Evolutionary conservation across 1,140 invertebrate genomes (phyloP), one percentile per base, ranked within the genome.

Genomic region (Acyrthosiphon pisum): DNA sequence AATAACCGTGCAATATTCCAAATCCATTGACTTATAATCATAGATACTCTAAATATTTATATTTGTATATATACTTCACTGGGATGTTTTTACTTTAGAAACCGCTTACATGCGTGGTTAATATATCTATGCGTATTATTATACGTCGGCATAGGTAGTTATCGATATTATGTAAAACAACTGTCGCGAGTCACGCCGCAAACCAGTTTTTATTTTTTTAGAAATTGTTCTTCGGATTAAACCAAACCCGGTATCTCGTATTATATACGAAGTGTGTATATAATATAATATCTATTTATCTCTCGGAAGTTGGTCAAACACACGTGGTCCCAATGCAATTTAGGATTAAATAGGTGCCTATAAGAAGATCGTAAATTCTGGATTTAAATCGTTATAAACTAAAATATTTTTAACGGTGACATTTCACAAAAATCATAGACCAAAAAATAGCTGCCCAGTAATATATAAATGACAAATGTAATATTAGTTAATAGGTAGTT

Each of bases 121-220:
- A 81, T 37, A 81, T 23, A 37, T 37, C 35, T 22, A 84, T 44
- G 20, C 37, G 81, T 41, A 41, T 26, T 14, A 30, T 11, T 48
- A n/a, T n/a, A 46, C 8, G 83, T 23, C 41, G 20, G 41, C 14
- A 81, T 81, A 81, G 35, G 60, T n/a, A 68, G 60, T 68, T 48
- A 53, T 89, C 46, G 30, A 89, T 89, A 89, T 53, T 89, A 89
- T 89, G 87, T 89, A 89, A 89, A 89, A 89, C 87, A n/a, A 53
- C 48, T 56, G 50, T 90, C 88, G 35, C 88, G 50, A 90, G 88
- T 90, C 35, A 56, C 53, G 53, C 37, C 1, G 50, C n/a, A 60
- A 90, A 90, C 50, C 53, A 90, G 50, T 90, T 90, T 50, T 90
- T 37, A 18, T 60, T 90, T 90, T 83, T 90, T 90, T 60, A 90